These are phyloP conservation scores for Macrocentrus cingulum DNA, from an alignment of 1,140 invertebrate species.

Conservation along the genomic window DNA sequence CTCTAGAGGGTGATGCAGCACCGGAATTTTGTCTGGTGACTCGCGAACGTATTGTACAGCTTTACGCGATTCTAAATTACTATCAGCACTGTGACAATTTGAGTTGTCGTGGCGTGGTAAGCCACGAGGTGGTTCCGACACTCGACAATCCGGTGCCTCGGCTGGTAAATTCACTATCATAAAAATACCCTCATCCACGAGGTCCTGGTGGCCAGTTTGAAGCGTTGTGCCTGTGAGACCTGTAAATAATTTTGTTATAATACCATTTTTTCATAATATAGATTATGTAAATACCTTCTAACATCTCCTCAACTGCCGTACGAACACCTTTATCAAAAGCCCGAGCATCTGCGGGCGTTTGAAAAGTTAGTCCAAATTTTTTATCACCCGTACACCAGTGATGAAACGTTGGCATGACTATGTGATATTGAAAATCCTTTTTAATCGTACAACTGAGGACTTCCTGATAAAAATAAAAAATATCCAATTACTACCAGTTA, in stretches of 20 bases:
- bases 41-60: conserved; percentile 47
- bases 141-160: conserved; percentile 69
- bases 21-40: conserved; percentile 38
- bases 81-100: conserved; percentile 48
- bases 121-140: conserved; percentile 63
- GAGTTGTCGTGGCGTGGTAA: conserved; percentile 41
- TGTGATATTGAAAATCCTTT: conserved; percentile 95
- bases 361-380: conserved; percentile 93
- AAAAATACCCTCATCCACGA: conserved; percentile 82
- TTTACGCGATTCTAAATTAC: conserved; percentile 46
- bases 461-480: conserved; percentile 64
- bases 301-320: conserved; percentile 85
- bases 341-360: conserved; percentile 88
- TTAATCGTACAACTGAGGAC: conserved; percentile 93
- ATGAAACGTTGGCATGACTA: conserved; percentile 97
- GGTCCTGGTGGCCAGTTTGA: conserved; percentile 60
- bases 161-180: conserved; percentile 82
- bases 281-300: too few relatives aligned
- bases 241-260: conserved; percentile 41
- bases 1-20: conserved; percentile 40
- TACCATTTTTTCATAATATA: too few relatives aligned
- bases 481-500: too few relatives aligned
- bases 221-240: conserved; percentile 61
- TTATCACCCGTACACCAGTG: conserved; percentile 96
- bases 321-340: conserved; percentile 92